Evolutionary conservation across 2,113 vertebrate genomes (phyloP), one percentile per base, ranked within the genome.

Genomic region (Narcine bancroftii): DNA sequence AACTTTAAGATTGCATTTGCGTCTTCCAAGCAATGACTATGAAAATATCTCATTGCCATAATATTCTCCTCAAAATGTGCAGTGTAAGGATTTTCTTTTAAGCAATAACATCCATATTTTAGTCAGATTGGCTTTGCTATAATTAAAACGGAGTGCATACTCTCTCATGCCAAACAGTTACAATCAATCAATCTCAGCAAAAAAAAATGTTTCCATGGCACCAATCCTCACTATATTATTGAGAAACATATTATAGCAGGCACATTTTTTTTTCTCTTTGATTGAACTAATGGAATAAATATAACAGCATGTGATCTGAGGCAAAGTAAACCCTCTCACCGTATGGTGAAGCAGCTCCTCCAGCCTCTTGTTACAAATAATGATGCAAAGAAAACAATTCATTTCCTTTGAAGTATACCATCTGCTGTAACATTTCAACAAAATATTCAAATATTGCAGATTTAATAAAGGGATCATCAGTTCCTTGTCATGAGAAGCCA

Each of bases 161-260:
- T 36, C 63, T 21, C 39, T 89, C 21, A 69, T 66, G 36, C 45
- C 26, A 91, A 91, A 91, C n/a, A 24, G 17, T 60, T 60, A 89
- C 33, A 65, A 21, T 11, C 65, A 66, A 71, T 91, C 45, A 69
- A 39, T 45, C 45, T 19, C 56, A 69, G 65, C 42, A 15, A 42
- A 69, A 45, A 39, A 69, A 47, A 91, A 29, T 47, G 89, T 91
- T 91, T 91, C 89, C 89, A 69, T 91, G 65, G 89, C 36, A 91
- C 39, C 65, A 42, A 47, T 69, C 42, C 63, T 69, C 47, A 45
- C 45, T 69, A 69, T 66, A 69, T 91, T 89, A 56, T 60, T 66
- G 89, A 33, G 89, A 91, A 91, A 91, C 39, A 33, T 91, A 47
- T 91, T 91, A 29, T 47, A 47, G 63, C 63, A 47, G 56, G 13